phyloP scores from a whole-genome alignment of 2,113 vertebrate genomes.

The Garra rufa region DNA sequence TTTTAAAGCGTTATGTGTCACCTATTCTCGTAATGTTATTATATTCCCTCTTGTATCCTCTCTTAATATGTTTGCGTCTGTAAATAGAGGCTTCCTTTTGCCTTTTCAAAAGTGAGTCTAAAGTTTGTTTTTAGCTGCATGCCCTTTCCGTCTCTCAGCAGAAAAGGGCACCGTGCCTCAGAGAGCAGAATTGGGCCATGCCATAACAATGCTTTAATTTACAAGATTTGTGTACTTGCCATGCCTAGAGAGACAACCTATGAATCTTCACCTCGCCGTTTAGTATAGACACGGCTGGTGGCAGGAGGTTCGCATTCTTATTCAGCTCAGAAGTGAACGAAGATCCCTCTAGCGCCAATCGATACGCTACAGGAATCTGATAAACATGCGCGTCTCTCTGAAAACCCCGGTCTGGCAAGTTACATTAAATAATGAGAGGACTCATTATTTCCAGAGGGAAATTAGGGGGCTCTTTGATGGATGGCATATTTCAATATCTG shows the following conservation, averaged over 20 bases:
- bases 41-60: conserved; percentile 9
- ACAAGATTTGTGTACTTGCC: conserved; percentile 71
- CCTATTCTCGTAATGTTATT: neutral
- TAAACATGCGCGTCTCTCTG: conserved; percentile 47
- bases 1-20: neutral
- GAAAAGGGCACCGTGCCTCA: conserved; percentile 60
- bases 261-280: conserved; percentile 57
- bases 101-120: conserved; percentile 50
- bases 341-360: conserved; percentile 56
- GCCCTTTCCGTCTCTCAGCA: conserved; percentile 59
- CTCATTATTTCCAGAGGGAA: conserved; percentile 68
- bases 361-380: conserved; percentile 55
- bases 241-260: conserved; percentile 56
- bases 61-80: neutral
- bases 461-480: conserved; percentile 69
- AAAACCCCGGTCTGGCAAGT: conserved; percentile 42
- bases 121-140: conserved; percentile 63
- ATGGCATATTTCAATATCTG: conserved; percentile 58
- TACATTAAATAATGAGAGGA: conserved; percentile 57
- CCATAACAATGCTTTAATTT: conserved; percentile 67
- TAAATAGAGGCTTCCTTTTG: conserved; percentile 17
- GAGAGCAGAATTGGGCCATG: conserved; percentile 63
- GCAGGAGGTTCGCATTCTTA: conserved; percentile 15
- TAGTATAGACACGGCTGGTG: conserved; percentile 22
- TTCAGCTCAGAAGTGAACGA: conserved; percentile 42